Evolutionary conservation across 2,888 invertebrate genomes (phyloP), one percentile per base, ranked within the genome.

Genomic region (Eremobia ochroleuca): DNA sequence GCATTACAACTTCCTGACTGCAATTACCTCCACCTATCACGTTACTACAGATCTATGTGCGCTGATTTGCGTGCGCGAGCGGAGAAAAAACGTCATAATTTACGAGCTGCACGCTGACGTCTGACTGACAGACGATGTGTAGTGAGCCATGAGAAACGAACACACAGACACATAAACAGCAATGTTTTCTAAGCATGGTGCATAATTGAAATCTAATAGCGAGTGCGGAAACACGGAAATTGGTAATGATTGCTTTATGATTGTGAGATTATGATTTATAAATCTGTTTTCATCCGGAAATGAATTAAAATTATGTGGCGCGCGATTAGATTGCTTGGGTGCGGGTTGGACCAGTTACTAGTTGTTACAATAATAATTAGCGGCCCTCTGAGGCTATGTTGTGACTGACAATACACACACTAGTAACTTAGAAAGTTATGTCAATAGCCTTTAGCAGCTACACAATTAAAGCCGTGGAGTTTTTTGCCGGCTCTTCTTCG

Each of bases 21-120:
- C 34, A 64, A 4, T n/a, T 55, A 55, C 52, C 52, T 6, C 21
- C 28, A 68, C 68, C 62, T 58, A 81, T 83, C 55, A 70, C 61
- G 52, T 62, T n/a, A n/a, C 59, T 55, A 46, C 31, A 78, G 80
- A 70, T 87, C 88, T 77, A 87, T 90, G 81, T 62, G 72, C 43
- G 66, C 84, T 88, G 91, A 95, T 94, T 93, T 92, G 94, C 94
- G 94, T 95, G 95, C 93, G 93, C 93, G 81, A 76, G 90, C 93
- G 93, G 93, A 91, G 82, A 92, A 95, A 95, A 94, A 94, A 92
- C 93, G 86, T 92, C 90, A 91, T 94, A 92, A 94, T 94, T 93
- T 93, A 94, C 93, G 92, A 92, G 83, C 87, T 55, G 75, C 58
- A 71, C 86, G 72, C 81, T 92, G 94, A 94, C 92, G 92, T 91